A percentile compares a stretch with the other conserved stretches of the same genome.
These are phyloP conservation scores for Nothoprocta pentlandii DNA, from an alignment of 2,113 vertebrate species.

Conservation along the genomic window DNA sequence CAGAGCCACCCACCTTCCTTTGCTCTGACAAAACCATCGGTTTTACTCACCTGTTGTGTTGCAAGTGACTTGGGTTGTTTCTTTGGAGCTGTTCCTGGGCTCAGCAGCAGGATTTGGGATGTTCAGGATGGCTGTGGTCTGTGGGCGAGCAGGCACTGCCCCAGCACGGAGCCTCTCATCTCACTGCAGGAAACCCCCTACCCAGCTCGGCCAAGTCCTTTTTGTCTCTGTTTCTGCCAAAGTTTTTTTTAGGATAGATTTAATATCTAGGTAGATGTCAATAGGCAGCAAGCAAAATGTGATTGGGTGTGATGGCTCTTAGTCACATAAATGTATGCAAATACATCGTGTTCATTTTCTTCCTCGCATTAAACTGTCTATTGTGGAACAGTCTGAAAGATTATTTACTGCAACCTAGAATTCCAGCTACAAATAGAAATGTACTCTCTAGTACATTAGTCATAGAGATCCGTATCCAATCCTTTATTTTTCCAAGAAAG, in stretches of 20 bases:
- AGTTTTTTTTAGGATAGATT: not conserved
- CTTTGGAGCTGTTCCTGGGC: not conserved
- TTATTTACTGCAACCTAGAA: not conserved
- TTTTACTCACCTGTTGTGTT: not conserved
- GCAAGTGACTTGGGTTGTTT: not conserved
- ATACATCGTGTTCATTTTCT: not conserved
- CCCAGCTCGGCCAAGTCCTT: not conserved
- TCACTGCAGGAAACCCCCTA: not conserved
- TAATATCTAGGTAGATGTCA: not conserved
- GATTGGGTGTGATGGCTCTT: not conserved
- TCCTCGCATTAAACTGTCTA: not conserved
- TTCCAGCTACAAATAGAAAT: not conserved
- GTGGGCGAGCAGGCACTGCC: not conserved
- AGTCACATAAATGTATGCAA: not conserved
- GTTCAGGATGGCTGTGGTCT: fast-evolving
- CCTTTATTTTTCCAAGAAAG: not conserved
- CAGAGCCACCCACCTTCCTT: not conserved
- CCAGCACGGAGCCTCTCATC: no score
- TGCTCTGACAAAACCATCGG: not conserved
- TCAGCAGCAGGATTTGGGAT: not conserved
- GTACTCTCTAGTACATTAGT: not conserved
- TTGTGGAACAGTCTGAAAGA: not conserved
- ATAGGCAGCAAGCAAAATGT: not conserved
- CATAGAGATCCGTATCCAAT: not conserved
- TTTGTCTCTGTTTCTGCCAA: not conserved